phyloP scores from a whole-genome alignment of 2,113 vertebrate species.

The Nothobranchius furzeri region DNA sequence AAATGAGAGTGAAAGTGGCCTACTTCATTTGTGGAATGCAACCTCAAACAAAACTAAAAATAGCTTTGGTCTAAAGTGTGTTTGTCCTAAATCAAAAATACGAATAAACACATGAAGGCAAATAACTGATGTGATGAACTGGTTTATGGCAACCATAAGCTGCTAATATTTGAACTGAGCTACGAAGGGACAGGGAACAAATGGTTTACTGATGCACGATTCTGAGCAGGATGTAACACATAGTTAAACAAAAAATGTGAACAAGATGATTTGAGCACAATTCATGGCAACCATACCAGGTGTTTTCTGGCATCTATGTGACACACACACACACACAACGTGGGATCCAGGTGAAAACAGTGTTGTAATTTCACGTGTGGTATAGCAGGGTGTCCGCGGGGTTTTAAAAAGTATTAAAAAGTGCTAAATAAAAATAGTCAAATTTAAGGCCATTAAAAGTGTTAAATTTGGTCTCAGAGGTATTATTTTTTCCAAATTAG shows the following conservation, averaged over 20 bases:
- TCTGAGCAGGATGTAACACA: neutral
- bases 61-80: constrained; percentile 16
- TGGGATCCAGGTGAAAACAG: constrained; percentile 24
- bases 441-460: too few relatives aligned
- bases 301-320: constrained; percentile 24
- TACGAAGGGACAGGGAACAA: neutral
- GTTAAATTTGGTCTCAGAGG: too few relatives aligned
- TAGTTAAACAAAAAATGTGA: neutral
- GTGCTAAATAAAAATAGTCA: too few relatives aligned
- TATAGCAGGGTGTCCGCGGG: too few relatives aligned
- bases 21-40: constrained; percentile 39
- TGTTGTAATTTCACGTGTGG: constrained; percentile 12
- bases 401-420: too few relatives aligned
- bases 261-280: constrained; percentile 26
- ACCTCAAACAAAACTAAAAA: constrained; percentile 41
- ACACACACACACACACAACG: constrained; percentile 30
- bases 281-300: constrained; percentile 49
- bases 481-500: too few relatives aligned
- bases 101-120: neutral
- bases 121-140: neutral
- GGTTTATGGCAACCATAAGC: neutral
- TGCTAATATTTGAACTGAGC: neutral
- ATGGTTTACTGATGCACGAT: neutral
- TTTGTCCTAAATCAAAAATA: constrained; percentile 21
- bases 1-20: constrained; percentile 10